Base-by-base conservation (phyloP, 2,888 invertebrate genomes). In the Caenorhabditis doughertyi region DNA sequence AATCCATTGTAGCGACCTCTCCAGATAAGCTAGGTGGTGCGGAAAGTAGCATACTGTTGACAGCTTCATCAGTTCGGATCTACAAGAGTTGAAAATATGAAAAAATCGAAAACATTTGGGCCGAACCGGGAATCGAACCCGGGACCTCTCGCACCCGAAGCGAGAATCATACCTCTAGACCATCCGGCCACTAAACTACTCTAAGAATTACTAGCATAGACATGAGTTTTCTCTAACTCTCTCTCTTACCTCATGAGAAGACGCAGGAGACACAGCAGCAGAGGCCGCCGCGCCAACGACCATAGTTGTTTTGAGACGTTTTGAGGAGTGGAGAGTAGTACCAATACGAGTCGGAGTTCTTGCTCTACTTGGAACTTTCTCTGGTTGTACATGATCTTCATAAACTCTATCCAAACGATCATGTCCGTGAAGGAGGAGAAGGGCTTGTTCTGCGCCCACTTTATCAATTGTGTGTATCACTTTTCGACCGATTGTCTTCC, bases 401-500 rank as follows among this genome's bases (percentile, higher is more conserved):
- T 77, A 79, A 13, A 83, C 77, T 11, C 73, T 18, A 49, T 73
- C 81, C 11, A 89, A 79, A 56, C 88, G 83, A 73, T 91, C 91
- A 60, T 91, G 90, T 44, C 87, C 87, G 83, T 91, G 91, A 25
- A 91, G 84, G 21, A 90, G 70, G 16, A 88, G 74, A n/a, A 85
- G 74, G 1, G 90, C 87, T 27, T 89, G 87, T 42, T 91, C 90
- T 9, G 85, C 84, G n/a, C 91, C 91, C 13, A 89, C 83, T 77
- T 89, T 88, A 60, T 89, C 88, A 25, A 91, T 88, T 51, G 89
- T 88, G 56, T 89, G 88, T 44, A 92, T 90, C 21, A 92, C 90
- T 76, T 87, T 87, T 56, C 86, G 44, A 8, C 86, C 88, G 29
- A 88, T 84, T 39, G 96, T 97, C 95, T 98, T 99, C 99, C 99